A percentile compares a stretch with the other conserved stretches of the same genome.
Conservation (phyloP, 2,113 vertebrate genomes). For the Pristiophorus japonicus region DNA sequence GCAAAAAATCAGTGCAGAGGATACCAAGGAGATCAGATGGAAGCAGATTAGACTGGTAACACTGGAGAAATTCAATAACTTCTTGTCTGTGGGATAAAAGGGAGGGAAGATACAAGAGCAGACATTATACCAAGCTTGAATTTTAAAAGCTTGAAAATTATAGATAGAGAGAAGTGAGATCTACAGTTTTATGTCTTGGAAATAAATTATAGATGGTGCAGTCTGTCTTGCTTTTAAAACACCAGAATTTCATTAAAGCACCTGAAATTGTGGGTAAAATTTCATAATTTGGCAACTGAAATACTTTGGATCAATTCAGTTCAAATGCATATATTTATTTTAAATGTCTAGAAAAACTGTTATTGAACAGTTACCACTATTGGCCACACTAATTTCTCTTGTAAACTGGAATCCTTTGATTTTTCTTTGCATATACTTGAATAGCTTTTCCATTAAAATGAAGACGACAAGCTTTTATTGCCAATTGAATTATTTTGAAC, state of each 20-base stretch:
- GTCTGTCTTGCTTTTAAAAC: too few relatives aligned
- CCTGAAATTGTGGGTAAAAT: neutral
- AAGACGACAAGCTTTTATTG: neutral
- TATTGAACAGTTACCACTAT: neutral
- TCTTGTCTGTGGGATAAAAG: neutral
- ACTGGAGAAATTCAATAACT: neutral
- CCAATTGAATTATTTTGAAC: neutral
- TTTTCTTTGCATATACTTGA: neutral
- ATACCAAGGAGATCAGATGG: neutral
- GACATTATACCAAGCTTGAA: neutral
- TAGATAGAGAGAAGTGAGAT: neutral
- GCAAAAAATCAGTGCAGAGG: neutral
- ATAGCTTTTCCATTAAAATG: neutral
- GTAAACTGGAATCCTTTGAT: neutral
- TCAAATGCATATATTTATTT: neutral
- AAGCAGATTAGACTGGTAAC: neutral
- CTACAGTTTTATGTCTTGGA: neutral
- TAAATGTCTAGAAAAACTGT: neutral
- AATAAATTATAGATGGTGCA: neutral
- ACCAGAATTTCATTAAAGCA: neutral
- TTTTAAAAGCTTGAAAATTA: neutral
- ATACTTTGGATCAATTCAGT: neutral
- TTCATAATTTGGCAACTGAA: neutral
- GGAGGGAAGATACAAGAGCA: neutral
- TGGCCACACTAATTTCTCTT: neutral